phyloP scores from a whole-genome alignment of 2,888 invertebrate species.

The Tiphia femorata region DNA sequence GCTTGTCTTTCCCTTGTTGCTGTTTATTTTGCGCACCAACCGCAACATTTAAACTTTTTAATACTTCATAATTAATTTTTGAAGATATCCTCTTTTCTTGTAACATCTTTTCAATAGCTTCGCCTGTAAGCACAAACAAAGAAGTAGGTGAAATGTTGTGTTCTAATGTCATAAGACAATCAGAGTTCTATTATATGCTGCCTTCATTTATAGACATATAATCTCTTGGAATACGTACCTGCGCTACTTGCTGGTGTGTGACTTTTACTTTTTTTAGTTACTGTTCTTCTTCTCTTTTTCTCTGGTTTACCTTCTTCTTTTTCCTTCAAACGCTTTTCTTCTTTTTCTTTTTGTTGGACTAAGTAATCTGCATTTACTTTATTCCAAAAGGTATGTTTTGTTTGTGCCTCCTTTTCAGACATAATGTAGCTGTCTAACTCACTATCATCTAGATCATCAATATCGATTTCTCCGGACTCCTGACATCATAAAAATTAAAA shows the following conservation, averaged over 20 bases:
- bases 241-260: constrained; percentile 75
- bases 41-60: constrained; percentile 80
- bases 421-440: constrained; percentile 91
- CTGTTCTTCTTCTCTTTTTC: constrained; percentile 81
- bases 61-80: constrained; percentile 98
- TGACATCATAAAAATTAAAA: constrained; percentile 27
- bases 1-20: constrained; percentile 18
- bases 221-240: constrained; percentile 56
- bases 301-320: constrained; percentile 90
- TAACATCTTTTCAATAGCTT: constrained; percentile 96
- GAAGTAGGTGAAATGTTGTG: not conserved
- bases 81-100: constrained; percentile 95
- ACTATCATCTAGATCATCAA: constrained; percentile 87
- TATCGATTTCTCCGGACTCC: constrained; percentile 73
- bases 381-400: constrained; percentile 90
- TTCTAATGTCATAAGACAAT: not conserved
- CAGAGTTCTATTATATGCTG: not conserved
- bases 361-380: constrained; percentile 89
- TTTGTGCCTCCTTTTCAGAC: constrained; percentile 82
- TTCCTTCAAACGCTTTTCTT: constrained; percentile 84
- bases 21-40: constrained; percentile 31
- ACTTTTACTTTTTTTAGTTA: constrained; percentile 74
- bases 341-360: constrained; percentile 87
- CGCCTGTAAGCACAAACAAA: constrained; percentile 71
- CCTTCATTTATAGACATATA: not conserved